Evolutionary conservation across 2,797 vertebrate species (phyloP).

Genomic region (Gobio occitaniae): DNA sequence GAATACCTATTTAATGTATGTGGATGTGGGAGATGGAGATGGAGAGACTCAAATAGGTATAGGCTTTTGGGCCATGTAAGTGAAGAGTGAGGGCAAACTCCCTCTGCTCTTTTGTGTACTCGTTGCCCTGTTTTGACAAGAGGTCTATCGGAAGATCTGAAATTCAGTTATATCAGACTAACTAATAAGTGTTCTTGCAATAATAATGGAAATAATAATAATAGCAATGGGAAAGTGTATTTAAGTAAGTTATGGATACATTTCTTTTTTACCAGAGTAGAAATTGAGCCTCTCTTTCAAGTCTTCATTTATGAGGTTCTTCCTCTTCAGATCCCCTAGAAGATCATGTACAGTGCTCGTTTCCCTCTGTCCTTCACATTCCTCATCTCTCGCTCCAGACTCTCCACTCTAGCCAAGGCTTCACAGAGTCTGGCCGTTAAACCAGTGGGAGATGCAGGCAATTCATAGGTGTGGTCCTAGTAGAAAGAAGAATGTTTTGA

Average conservation of each 20-base stretch:
- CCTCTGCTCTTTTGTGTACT: constrained; percentile 46
- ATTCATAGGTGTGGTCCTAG: neutral
- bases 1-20: constrained; percentile 42
- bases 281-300: too few relatives aligned
- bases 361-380: neutral
- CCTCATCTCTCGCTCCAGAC: neutral
- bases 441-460: neutral
- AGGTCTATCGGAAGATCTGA: constrained; percentile 32
- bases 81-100: constrained; percentile 53
- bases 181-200: neutral
- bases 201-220: too few relatives aligned
- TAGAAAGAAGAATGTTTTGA: neutral
- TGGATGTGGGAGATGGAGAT: constrained; percentile 39
- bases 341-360: neutral
- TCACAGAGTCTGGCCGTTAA: neutral
- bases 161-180: constrained; percentile 39
- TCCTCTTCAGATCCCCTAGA: neutral
- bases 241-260: too few relatives aligned
- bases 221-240: too few relatives aligned
- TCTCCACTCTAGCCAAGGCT: neutral
- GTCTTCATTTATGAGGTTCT: too few relatives aligned
- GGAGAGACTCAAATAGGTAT: constrained; percentile 39
- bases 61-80: constrained; percentile 51
- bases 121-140: too few relatives aligned
- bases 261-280: too few relatives aligned